A percentile compares a stretch with the other conserved stretches of the same genome.
Evolutionary conservation across 2,113 vertebrate genomes (phyloP).

Genomic region (Myrmophylax atrothorax): DNA sequence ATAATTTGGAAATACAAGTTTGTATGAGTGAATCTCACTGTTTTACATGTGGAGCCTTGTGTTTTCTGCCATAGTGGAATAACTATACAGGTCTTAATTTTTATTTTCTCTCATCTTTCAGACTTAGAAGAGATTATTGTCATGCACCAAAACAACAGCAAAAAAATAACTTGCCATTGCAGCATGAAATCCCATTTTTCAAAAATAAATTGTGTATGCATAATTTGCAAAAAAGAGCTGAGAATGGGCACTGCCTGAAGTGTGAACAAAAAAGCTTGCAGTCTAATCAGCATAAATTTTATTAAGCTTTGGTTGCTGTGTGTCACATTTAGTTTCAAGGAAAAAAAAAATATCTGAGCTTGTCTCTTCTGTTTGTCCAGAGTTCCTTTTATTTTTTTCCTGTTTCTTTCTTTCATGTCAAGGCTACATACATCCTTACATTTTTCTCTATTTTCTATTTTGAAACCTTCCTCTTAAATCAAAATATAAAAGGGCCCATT

Average conservation of each 20-base stretch:
- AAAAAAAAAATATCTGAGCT: not conserved
- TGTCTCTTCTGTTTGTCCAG: not conserved
- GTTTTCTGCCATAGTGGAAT: not conserved
- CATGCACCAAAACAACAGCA: not conserved
- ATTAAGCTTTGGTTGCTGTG: slow-evolving; percentile 11
- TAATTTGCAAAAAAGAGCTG: slow-evolving; percentile 2
- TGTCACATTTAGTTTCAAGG: not conserved
- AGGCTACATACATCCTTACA: not conserved
- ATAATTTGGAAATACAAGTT: not conserved
- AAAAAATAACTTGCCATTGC: not conserved
- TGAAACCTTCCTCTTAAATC: not conserved
- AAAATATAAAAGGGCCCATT: not conserved
- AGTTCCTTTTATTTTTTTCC: not conserved
- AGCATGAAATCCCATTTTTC: slow-evolving; percentile 9
- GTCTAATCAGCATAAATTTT: slow-evolving; percentile 35
- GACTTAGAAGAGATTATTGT: not conserved
- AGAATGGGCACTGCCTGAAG: not conserved
- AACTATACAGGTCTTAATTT: not conserved
- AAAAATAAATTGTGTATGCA: not conserved
- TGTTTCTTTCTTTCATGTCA: not conserved
- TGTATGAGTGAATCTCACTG: not conserved
- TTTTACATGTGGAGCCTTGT: not conserved
- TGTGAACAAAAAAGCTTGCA: slow-evolving; percentile 2
- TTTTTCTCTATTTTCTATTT: not conserved
- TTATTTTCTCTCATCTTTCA: not conserved